phyloP scores from a whole-genome alignment of 2,113 vertebrate species.

The Carlito syrichta region DNA sequence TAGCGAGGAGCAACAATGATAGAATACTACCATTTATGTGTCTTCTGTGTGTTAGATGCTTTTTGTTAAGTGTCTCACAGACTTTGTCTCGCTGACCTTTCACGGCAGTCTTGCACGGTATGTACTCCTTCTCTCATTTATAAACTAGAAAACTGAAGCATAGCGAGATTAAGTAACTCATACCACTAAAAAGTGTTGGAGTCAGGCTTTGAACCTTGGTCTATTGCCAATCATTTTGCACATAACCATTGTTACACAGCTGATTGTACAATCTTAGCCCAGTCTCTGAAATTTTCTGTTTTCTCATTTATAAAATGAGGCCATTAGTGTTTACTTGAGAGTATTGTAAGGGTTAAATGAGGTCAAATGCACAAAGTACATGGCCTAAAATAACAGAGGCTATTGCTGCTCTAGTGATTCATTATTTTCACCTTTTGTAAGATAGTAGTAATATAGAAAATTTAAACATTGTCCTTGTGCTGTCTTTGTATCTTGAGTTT shows the following conservation, averaged over 20 bases:
- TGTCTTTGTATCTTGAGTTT: neutral
- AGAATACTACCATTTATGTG: neutral
- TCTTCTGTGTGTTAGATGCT: neutral
- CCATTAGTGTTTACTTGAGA: neutral
- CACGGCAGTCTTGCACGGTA: neutral
- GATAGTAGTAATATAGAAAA: neutral
- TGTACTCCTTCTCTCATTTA: neutral
- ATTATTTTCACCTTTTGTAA: neutral
- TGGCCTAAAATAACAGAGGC: neutral
- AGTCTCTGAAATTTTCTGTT: neutral
- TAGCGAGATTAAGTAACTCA: neutral
- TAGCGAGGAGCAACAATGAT: neutral
- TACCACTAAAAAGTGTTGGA: neutral
- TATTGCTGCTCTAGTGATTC: neutral
- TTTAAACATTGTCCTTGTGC: neutral
- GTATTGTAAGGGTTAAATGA: neutral
- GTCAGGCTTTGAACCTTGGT: neutral
- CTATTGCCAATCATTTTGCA: neutral
- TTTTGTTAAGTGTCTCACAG: neutral
- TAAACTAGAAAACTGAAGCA: neutral
- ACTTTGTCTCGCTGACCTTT: slow-evolving; percentile 6
- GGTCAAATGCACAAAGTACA: neutral
- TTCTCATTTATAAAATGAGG: neutral
- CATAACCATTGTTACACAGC: neutral
- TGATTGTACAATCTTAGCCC: neutral